Percentiles rank a stretch among this genome's conserved stretches.
Evolutionary conservation across 2,113 vertebrate species (phyloP).

Genomic region (Sula dactylatra): DNA sequence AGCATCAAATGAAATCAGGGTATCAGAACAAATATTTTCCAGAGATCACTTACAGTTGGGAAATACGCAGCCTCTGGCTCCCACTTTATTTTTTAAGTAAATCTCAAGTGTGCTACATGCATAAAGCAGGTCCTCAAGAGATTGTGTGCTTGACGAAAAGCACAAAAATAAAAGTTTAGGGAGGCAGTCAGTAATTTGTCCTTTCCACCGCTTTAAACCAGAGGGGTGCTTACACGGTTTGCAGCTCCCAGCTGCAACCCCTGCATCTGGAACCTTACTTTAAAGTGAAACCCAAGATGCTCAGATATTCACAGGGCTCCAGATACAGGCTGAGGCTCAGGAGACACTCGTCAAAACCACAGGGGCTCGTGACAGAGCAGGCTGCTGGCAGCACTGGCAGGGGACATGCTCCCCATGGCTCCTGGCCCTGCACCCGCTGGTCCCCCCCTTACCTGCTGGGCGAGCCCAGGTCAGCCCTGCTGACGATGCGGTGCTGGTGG

Average conservation of each 20-base stretch:
- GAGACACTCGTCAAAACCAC: not conserved
- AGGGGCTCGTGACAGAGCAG: rapidly evolving
- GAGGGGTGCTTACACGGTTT: rapidly evolving
- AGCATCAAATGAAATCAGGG: rapidly evolving
- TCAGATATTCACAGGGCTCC: not conserved
- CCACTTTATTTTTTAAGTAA: not conserved
- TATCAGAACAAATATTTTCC: not conserved
- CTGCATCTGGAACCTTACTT: rapidly evolving
- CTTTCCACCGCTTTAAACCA: not conserved
- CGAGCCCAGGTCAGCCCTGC: conserved; percentile 65
- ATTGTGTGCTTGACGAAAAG: not conserved
- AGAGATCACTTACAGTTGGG: rapidly evolving
- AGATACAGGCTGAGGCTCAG: not conserved
- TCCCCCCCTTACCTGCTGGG: conserved; percentile 67
- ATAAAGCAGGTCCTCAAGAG: not conserved
- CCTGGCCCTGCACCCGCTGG: rapidly evolving
- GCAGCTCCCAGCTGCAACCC: not conserved
- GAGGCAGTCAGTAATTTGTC: not conserved
- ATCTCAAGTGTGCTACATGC: not conserved
- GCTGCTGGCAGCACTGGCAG: not conserved
- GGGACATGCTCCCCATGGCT: rapidly evolving
- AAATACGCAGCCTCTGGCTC: not conserved
- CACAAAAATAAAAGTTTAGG: not conserved
- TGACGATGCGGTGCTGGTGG: conserved; percentile 75
- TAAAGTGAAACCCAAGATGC: not conserved